phyloP scores from a whole-genome alignment of 2,888 invertebrate genomes.

The Xestia rhomboidea region DNA sequence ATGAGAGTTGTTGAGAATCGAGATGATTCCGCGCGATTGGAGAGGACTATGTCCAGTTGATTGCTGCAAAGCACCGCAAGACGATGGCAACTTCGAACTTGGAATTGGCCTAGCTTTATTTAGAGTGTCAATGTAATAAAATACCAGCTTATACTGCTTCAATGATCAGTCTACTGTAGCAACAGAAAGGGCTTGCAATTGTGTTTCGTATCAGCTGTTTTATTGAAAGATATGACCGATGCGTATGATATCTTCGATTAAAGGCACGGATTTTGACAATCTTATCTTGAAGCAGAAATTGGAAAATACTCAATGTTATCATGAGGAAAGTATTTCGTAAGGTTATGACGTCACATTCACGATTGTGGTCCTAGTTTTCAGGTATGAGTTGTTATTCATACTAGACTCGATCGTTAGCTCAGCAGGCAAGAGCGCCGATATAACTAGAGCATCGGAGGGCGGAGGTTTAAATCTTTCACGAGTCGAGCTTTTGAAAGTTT shows the following conservation, averaged over 20 bases:
- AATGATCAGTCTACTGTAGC: not conserved
- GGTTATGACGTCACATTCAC: slow-evolving; percentile 9
- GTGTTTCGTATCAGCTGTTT: not conserved
- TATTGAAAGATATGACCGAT: not conserved
- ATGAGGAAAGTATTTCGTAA: not conserved
- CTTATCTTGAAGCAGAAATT: not conserved
- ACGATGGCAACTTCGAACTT: not conserved
- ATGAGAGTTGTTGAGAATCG: no score
- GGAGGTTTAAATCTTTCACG: slow-evolving; percentile 28
- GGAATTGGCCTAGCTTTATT: no score
- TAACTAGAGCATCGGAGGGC: slow-evolving; percentile 18
- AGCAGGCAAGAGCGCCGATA: slow-evolving; percentile 34
- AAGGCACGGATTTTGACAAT: not conserved
- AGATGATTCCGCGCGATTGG: no score
- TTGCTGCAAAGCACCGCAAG: not conserved
- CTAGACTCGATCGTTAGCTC: slow-evolving; percentile 34
- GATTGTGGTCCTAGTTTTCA: not conserved
- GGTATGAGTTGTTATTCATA: accelerated
- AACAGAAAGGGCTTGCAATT: not conserved
- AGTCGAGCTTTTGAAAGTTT: not conserved
- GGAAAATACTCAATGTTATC: not conserved
- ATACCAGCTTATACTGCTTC: not conserved
- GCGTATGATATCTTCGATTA: not conserved
- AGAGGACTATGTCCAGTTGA: not conserved
- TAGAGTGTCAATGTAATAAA: not conserved